Percentiles rank a stretch among this genome's conserved stretches.
Conservation (phyloP, 1,140 invertebrate genomes). For the Harlomillsia oculata region DNA sequence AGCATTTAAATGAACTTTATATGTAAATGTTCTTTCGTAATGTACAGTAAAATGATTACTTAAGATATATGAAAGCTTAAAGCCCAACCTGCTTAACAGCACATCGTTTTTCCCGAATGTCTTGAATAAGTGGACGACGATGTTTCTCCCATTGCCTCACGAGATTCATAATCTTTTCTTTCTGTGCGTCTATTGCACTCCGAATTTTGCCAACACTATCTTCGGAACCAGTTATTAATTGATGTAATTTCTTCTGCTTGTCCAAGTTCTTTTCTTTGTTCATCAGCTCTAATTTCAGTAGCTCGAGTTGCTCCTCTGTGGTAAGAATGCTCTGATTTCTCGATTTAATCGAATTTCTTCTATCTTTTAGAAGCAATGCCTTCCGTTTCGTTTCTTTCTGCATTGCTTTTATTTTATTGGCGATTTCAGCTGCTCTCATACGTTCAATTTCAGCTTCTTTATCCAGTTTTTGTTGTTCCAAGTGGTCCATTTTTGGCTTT, state of each 20-base stretch:
- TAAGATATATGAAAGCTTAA: no score
- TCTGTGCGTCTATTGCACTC: conserved; percentile 49
- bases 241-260: conserved; percentile 52
- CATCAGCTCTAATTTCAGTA: conserved; percentile 39
- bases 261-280: conserved; percentile 41
- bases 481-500: conserved; percentile 16
- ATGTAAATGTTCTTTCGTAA: no score
- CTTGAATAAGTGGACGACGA: conserved; percentile 52
- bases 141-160: conserved; percentile 61
- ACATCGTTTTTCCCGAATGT: conserved; percentile 51
- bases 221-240: conserved; percentile 52
- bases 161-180: conserved; percentile 51
- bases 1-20: neutral
- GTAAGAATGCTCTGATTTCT: conserved; percentile 40
- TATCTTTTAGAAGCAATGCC: conserved; percentile 6
- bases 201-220: conserved; percentile 55
- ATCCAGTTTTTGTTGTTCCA: conserved; percentile 13
- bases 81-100: no score
- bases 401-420: conserved; percentile 18
- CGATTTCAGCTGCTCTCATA: conserved; percentile 9
- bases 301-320: conserved; percentile 42
- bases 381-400: conserved; percentile 24
- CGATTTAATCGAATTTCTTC: conserved; percentile 14
- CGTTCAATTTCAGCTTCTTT: conserved; percentile 16
- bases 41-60: no score